Evolutionary conservation across 2,797 vertebrate genomes (phyloP), one percentile per base, ranked within the genome.

Genomic region (Labroides dimidiatus): DNA sequence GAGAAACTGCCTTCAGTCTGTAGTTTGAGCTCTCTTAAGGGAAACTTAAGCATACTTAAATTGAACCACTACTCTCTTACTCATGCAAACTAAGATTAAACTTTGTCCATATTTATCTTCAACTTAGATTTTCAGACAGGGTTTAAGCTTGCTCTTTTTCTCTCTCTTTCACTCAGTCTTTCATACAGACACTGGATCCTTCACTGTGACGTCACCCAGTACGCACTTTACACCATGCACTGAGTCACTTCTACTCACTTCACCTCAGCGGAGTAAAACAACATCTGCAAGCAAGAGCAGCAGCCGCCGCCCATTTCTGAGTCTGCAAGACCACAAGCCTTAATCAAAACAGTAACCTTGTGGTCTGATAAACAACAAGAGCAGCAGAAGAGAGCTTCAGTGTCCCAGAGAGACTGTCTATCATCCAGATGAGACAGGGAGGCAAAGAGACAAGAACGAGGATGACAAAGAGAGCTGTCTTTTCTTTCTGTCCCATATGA

Each of bases 221-320:
- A 77, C 56, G 59, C 80, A 84, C 73, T 76, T 71, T 62, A 84
- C 82, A 78, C 81, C 69, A 75, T 64, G 78, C 79, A 84, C 84
- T 80, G 84, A 84, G 79, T 90, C 87, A 87, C 84, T 81, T 84
- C 69, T 66, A 77, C 74, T 85, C 85, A 69, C 69, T 78, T 85
- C 85, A 87, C 64, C 75, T 80, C 72, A 69, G 59, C 66, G 49
- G 69, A 82, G 69, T 69, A 52, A 78, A 83, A 81, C 80, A 77
- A 81, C 84, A 80, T 88, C 81, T 87, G 72, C 65, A 72, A 72
- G 69, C 74, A 14, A 47, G 58, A 47, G 68, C 61, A 66, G 75
- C 61, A 73, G 76, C 70, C 78, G 44, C 81, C 77, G 74, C 84
- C 87, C 84, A 82, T 77, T 12, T 73, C 73, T 57, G 68, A 79